Base-by-base conservation (phyloP, 92 coral and sea anemone genomes). In the Phymanthus crucifer region DNA sequence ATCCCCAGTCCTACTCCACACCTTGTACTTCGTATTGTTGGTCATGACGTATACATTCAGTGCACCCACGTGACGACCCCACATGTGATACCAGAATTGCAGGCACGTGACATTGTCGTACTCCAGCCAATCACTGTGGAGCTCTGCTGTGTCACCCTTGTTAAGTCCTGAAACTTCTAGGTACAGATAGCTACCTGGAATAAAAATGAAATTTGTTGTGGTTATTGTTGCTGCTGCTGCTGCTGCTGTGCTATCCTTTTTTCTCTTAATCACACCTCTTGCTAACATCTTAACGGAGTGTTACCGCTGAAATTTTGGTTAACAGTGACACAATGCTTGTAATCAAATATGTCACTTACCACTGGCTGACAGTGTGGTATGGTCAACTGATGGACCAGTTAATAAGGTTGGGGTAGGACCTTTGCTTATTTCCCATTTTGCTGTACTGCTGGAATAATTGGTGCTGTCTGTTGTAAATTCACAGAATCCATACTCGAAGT, bases 41-140 rank as follows among this genome's bases (percentile, higher is more conserved):
- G 80, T 76, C 45, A 34, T 50, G 23, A 76, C 27, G 48, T 76
- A 57, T 19, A 76, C 57, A 29, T 40, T 23, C 27, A 76, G 70
- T 4, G 10, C 48, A 26, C 80, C 80, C 1, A 57, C 57, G 48
- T 76, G 80, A 33, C 70, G 70, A 6, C 80, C 80, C 38, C 36
- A 56, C 80, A 76, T 76, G 80, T 76, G 80, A 32, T 76, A 76
- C 80, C 80, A 76, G 26, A 76, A 57, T 40, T 76, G 80, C 14
- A 76, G 33, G 46, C 80, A 76, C 71, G 64, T 76, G 48, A 76
- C 80, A 21, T 56, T 66, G 2, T 56, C 71, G 45, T 56, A 24
- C 69, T 33, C 21, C 33, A 76, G 47, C 80, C 80, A 76, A 76
- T 76, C 80, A 48, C 80, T 76, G 18, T 24, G 38, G 34, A 76